Evolutionary conservation across 1,140 invertebrate genomes (phyloP), one percentile per base, ranked within the genome.

Genomic region (Drosophila sucinea): DNA sequence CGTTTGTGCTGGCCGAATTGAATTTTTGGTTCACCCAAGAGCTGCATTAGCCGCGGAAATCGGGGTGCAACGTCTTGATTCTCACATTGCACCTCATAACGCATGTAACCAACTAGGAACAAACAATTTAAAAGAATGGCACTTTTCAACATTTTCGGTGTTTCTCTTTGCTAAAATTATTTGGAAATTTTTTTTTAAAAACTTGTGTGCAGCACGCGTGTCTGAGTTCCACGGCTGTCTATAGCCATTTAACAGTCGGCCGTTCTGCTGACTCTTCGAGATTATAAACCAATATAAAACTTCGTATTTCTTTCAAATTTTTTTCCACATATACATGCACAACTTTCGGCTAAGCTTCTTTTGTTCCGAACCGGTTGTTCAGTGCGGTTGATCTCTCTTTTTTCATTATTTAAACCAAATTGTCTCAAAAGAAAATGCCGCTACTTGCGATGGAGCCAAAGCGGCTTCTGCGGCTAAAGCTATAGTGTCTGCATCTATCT

Each of bases 231-330:
- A 71, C 85, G 67, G 68, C 80, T 67, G 84, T 81, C 81, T 76
- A 75, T 79, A 67, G 69, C 70, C 73, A 85, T 89, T 89, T 89
- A 80, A 89, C 81, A 77, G 56, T 77, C 66, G 70, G 62, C 64
- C 55, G 62, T 60, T 66, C 56, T 56, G 78, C 67, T 44, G 61
- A 65, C 60, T 64, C 81, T 75, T 71, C 64, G 67, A 75, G 76
- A 72, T 73, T 78, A 79, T 81, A 79, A 75, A 76, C 81, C 66
- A 80, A 89, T 81, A 83, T 76, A 75, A 83, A 69, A 86, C 83
- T 73, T 68, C 41, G 61, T 61, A 65, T 87, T 78, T 84, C 68
- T 84, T 82, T 78, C 51, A 58, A 81, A 83, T 62, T 68, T 69
- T 62, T 70, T 69, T 71, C 62, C 73, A 58, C 56, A 40, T 62